These are phyloP conservation scores for Esperia sulphurella DNA, from an alignment of 2,888 invertebrate genomes.

Conservation along the genomic window DNA sequence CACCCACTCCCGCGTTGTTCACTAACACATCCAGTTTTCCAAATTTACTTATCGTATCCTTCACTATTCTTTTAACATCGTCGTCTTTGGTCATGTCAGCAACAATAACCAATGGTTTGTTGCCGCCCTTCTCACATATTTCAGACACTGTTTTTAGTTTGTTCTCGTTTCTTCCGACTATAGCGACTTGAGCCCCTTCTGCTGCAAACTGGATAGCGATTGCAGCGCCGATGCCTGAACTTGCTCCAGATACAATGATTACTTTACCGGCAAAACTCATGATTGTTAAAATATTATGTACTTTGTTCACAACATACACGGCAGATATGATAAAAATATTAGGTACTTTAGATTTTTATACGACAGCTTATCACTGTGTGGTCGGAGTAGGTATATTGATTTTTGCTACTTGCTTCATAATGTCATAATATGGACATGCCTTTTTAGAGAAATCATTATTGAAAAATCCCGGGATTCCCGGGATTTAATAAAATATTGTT, in stretches of 20 bases:
- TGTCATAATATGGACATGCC: too few relatives aligned
- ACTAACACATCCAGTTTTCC: constrained; percentile 25
- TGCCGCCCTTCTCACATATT: constrained; percentile 13
- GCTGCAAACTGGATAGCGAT: constrained; percentile 77
- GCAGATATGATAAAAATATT: not conserved
- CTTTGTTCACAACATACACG: not conserved
- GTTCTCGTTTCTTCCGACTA: constrained; percentile 21
- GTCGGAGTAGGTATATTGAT: too few relatives aligned
- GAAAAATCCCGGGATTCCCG: too few relatives aligned
- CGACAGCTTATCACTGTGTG: too few relatives aligned
- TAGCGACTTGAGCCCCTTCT: constrained; percentile 20
- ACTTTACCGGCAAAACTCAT: constrained; percentile 49
- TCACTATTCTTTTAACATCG: constrained; percentile 14
- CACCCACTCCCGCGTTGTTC: constrained; percentile 21
- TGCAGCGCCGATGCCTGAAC: constrained; percentile 82
- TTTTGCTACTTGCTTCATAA: too few relatives aligned
- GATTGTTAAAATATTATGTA: not conserved
- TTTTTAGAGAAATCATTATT: too few relatives aligned
- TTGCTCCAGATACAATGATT: constrained; percentile 76
- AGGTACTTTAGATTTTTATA: not conserved
- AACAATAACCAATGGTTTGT: constrained; percentile 15
- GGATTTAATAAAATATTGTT: too few relatives aligned
- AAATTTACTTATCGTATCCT: constrained; percentile 16
- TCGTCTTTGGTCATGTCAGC: constrained; percentile 19
- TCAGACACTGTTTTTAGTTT: constrained; percentile 19